phyloP scores from a whole-genome alignment of 2,888 invertebrate species.

The Cephus runcator region DNA sequence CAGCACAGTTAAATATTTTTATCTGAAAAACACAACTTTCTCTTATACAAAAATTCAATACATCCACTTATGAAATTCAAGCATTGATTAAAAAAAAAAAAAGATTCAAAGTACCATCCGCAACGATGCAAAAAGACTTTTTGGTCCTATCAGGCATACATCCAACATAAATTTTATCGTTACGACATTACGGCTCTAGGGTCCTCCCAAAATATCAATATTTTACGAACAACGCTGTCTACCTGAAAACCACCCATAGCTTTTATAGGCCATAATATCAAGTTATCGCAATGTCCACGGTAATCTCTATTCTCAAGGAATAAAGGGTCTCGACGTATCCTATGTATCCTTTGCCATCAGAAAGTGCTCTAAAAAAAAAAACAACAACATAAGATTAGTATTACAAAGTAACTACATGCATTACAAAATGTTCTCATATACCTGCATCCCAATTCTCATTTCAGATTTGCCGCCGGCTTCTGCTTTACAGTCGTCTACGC shows the following conservation, averaged over 20 bases:
- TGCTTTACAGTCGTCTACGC: constrained; percentile 98
- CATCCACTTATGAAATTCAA: background rate
- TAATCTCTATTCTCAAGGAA: background rate
- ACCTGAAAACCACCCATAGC: background rate
- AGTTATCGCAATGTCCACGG: background rate
- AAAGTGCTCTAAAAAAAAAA: background rate
- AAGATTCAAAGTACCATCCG: background rate
- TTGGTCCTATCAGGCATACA: background rate
- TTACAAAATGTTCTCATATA: background rate
- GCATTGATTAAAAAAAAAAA: background rate
- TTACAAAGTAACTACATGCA: background rate
- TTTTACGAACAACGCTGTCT: background rate
- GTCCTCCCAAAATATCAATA: background rate
- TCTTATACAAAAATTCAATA: background rate
- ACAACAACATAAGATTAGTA: background rate
- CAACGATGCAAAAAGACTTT: background rate
- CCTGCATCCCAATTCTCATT: constrained; percentile 19
- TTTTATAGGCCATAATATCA: background rate
- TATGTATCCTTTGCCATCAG: background rate
- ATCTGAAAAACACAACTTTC: background rate
- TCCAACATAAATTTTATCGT: background rate
- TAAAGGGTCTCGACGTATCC: background rate
- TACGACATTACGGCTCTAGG: background rate
- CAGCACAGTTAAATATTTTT: background rate
- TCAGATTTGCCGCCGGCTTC: constrained; percentile 89